phyloP scores from a whole-genome alignment of 2,113 vertebrate species.

The Setophaga petechia region DNA sequence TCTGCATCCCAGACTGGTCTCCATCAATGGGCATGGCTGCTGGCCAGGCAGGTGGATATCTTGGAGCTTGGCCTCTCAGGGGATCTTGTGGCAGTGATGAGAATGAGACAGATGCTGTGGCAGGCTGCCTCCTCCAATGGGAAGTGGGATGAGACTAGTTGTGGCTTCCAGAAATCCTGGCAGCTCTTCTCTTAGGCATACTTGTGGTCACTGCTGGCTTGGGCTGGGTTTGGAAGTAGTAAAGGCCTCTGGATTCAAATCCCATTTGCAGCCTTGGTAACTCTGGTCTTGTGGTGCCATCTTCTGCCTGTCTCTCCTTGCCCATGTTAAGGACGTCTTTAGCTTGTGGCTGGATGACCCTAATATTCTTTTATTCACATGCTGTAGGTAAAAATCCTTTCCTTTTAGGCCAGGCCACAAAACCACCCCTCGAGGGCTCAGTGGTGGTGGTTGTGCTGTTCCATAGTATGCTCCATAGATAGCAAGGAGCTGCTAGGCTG shows the following conservation, averaged over 20 bases:
- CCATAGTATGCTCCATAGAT: background rate
- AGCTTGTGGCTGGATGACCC: background rate
- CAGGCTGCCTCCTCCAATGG: background rate
- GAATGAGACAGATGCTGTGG: background rate
- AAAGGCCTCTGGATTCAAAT: background rate
- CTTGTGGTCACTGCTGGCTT: background rate
- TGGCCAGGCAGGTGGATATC: background rate
- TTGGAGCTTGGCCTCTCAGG: background rate
- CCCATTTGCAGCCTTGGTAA: background rate
- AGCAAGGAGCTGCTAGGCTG: background rate
- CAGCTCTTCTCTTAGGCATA: background rate
- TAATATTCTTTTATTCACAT: background rate
- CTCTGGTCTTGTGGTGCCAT: slow-evolving; percentile 40
- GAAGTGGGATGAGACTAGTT: background rate
- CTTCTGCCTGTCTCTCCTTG: slow-evolving; percentile 41
- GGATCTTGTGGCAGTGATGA: background rate
- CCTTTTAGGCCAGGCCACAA: background rate
- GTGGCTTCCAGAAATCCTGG: background rate
- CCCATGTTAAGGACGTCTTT: background rate
- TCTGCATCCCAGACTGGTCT: background rate
- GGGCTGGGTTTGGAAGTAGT: background rate
- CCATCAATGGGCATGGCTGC: background rate
- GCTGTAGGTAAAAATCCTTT: background rate
- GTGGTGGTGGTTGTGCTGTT: background rate
- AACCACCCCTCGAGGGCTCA: background rate